Base-by-base conservation (phyloP, 2,797 vertebrate species). In the Hemibagrus guttatus region DNA sequence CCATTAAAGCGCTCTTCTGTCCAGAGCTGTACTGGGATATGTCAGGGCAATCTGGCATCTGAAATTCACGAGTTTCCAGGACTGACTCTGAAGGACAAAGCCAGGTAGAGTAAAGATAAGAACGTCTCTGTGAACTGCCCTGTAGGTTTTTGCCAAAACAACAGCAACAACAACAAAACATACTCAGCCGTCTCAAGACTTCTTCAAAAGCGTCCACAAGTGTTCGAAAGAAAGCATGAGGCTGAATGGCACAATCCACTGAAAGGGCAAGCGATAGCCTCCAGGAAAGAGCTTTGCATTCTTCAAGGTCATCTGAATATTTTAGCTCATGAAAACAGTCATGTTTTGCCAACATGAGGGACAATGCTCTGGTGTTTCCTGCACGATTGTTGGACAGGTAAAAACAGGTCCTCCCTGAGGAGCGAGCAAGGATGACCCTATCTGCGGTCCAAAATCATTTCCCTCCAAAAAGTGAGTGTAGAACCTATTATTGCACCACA, bases 291-390 rank as follows among this genome's bases (percentile, higher is more conserved):
- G n/a, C 39, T 81, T 3, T 86, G 56, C 49, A n/a, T 86, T 79
- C 42, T 46, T 59, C 8, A 21, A 52, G 56, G 86, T 54, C n/a
- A 39, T 71, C 86, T 81, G 42, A 80, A 85, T 59, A 64, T 61
- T 52, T 87, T 79, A 54, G 31, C 52, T 35, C 58, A 87, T 68
- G 49, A 83, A 81, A 87, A 83, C 72, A 87, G 84, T 23, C 63
- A 26, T 81, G 74, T 87, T 90, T 90, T 89, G 85, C 81, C 66
- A 84, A 85, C 80, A 59, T 14, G 68, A 83, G 69, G 68, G n/a
- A 85, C 74, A 88, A 61, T 64, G 68, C 85, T 84, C 85, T 59
- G 64, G 58, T 72, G 71, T 68, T n/a, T 26, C 56, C 42, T 49
- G 13, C 66, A 56, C 26, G 61, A 58, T 89, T 78, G 42, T 78